phyloP scores from a whole-genome alignment of 1,140 invertebrate genomes.

The Lutraria rhynchaena region DNA sequence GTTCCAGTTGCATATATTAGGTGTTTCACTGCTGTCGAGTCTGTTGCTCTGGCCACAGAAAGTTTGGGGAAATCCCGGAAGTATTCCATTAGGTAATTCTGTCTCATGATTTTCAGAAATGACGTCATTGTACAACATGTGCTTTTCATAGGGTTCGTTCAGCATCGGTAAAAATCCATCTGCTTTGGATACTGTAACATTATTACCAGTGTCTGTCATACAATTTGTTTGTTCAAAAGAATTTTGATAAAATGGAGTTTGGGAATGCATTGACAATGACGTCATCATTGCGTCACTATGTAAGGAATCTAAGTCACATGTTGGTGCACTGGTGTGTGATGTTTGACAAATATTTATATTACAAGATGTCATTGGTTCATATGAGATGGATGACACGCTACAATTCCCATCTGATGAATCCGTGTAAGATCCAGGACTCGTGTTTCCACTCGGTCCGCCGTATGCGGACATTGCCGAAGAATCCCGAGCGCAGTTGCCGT shows the following conservation, averaged over 20 bases:
- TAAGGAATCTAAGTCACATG: no score
- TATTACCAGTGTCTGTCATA: no score
- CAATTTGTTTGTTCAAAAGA: no score
- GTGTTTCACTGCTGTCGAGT: not conserved
- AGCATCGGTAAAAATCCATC: conserved; percentile 50
- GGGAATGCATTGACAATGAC: no score
- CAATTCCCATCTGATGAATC: conserved; percentile 67
- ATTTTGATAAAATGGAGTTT: no score
- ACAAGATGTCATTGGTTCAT: no score
- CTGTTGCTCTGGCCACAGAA: conserved; percentile 52
- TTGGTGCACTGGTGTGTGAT: no score
- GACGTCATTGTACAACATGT: not conserved
- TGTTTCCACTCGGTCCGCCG: conserved; percentile 57
- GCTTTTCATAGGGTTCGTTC: conserved; percentile 28
- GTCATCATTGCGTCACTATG: no score
- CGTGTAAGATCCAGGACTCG: conserved; percentile 63
- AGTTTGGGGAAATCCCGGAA: conserved; percentile 70
- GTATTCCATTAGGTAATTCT: conserved; percentile 11
- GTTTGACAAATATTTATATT: no score
- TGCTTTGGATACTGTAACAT: not conserved
- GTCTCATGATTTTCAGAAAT: not conserved
- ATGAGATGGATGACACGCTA: conserved; percentile 46
- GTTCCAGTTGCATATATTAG: conserved; percentile 41
- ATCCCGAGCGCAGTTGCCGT: conserved; percentile 44
- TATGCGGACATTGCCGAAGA: conserved; percentile 46